Conservation (phyloP, 2,888 invertebrate genomes). For the Tortrix viridana region DNA sequence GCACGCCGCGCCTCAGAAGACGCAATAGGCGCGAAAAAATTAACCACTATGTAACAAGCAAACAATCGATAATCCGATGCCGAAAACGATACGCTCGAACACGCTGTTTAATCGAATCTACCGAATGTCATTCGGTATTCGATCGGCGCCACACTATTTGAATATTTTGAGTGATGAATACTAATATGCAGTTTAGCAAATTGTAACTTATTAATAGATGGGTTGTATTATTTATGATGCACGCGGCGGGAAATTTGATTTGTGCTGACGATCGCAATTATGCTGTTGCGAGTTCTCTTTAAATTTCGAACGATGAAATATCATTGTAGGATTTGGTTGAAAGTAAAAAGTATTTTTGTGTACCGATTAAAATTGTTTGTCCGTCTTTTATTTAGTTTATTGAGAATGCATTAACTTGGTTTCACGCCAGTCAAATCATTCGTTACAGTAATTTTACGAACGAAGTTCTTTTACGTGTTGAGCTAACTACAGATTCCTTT, state of each 20-base stretch:
- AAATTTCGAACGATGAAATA: slow-evolving; percentile 20
- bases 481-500: too few relatives aligned
- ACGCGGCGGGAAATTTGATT: slow-evolving; percentile 64
- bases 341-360: slow-evolving; percentile 16
- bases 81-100: slow-evolving; percentile 60
- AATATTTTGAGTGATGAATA: slow-evolving; percentile 74
- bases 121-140: slow-evolving; percentile 69
- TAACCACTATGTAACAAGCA: slow-evolving; percentile 55
- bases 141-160: slow-evolving; percentile 72
- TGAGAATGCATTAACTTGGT: background rate
- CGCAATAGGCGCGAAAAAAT: slow-evolving; percentile 51
- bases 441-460: too few relatives aligned
- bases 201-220: slow-evolving; percentile 63
- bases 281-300: slow-evolving; percentile 17
- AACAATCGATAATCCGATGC: slow-evolving; percentile 57
- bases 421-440: too few relatives aligned
- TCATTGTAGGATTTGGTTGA: slow-evolving; percentile 16
- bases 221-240: slow-evolving; percentile 75
- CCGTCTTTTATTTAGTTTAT: background rate
- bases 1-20: slow-evolving; percentile 51
- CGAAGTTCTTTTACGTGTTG: too few relatives aligned
- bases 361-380: slow-evolving; percentile 12
- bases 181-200: slow-evolving; percentile 77
- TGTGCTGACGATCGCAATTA: slow-evolving; percentile 44
- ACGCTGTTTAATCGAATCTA: slow-evolving; percentile 61